Base-by-base conservation (phyloP, 2,888 invertebrate genomes). In the Microctonus hyperodae region DNA sequence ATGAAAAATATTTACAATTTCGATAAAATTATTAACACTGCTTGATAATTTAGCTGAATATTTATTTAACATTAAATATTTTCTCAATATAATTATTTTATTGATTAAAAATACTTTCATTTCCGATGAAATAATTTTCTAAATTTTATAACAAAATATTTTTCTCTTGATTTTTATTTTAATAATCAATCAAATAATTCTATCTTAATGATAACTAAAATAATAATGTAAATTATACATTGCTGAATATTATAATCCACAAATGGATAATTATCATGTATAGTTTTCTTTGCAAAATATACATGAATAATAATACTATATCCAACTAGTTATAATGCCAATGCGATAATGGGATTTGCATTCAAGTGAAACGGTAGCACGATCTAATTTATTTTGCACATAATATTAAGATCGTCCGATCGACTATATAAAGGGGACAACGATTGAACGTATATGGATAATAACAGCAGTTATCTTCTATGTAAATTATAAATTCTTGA, bases 381-480 rank as follows among this genome's bases (percentile, higher is more conserved):
- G 53, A 69, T 71, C 59, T 69, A 69, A 69, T 69, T 68, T 71
- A 71, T 71, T 68, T 69, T 57, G 62, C 67, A 67, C 64, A 65
- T 71, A 71, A 68, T 65, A 69, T 71, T 69, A 69, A 71, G 67
- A 63, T 61, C 60, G 69, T 44, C 63, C 63, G 61, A 56, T 63
- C 63, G 61, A 56, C 40, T 64, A 65, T 66, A 65, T 5, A 67
- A 62, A 60, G 65, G 69, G 58, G 65, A 65, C 48, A 48, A 13
- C 60, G 53, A 64, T 22, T 11, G n/a, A 57, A 69, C 51, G 62
- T 40, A 65, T n/a, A 40, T 28, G 62, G 33, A 68, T 58, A 66
- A 70, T 64, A 56, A 60, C 56, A 40, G 31, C 25, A 56, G 63
- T 69, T 70, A 70, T 70, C 70, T 64, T 44, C 62, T 65, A 61